Evolutionary conservation across 2,888 invertebrate genomes (phyloP).

Genomic region (Iselma pallidipennis): DNA sequence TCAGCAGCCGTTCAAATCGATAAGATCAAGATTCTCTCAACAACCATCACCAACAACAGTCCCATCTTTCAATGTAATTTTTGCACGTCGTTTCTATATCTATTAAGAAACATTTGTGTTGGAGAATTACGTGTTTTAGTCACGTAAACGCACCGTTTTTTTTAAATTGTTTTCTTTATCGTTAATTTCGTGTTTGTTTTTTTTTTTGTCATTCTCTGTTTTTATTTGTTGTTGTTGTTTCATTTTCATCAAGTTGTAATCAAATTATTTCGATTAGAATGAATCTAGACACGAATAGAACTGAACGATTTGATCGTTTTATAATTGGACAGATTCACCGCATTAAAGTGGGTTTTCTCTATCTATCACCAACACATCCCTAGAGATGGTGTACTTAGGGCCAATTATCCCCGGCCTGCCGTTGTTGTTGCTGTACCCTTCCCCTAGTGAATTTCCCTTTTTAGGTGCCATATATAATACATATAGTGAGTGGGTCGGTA

Average conservation of each 20-base stretch:
- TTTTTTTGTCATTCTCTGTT: no score
- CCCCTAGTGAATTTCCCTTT: neutral
- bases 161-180: no score
- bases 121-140: neutral
- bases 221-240: no score
- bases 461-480: no score
- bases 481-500: neutral
- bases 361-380: neutral
- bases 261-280: neutral
- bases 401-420: neutral
- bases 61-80: neutral
- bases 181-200: no score
- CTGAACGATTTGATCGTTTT: constrained; percentile 31
- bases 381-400: neutral
- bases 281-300: no score
- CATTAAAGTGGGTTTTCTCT: neutral
- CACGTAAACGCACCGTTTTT: neutral
- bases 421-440: neutral
- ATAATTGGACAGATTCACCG: constrained; percentile 31
- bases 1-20: neutral
- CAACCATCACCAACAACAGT: neutral
- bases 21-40: neutral
- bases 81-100: neutral
- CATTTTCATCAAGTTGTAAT: neutral
- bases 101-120: neutral